Conservation (phyloP, 2,797 vertebrate species). For the Decapterus maruadsi region DNA sequence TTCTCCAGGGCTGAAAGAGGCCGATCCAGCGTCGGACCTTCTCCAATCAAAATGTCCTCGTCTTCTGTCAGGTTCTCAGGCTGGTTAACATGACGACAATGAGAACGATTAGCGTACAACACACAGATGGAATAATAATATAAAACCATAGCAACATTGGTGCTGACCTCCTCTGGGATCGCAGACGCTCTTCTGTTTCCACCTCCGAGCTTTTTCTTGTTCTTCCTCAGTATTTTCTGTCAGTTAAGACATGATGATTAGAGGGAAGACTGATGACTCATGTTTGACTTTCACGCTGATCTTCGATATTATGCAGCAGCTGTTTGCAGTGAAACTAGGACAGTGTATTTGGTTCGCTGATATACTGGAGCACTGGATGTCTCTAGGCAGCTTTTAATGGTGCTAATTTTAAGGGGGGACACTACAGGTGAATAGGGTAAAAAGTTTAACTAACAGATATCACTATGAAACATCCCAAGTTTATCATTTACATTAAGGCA, state of each 20-base stretch:
- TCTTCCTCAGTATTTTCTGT: slow-evolving; percentile 84
- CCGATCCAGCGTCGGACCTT: slow-evolving; percentile 85
- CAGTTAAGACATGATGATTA: slow-evolving; percentile 19
- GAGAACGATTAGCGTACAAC: neutral
- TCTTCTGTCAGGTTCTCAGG: slow-evolving; percentile 53
- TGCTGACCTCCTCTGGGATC: slow-evolving; percentile 82
- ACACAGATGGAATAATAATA: neutral
- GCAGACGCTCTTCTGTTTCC: slow-evolving; percentile 76
- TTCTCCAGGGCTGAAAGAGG: slow-evolving; percentile 92
- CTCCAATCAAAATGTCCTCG: slow-evolving; percentile 85
- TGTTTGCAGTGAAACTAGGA: neutral
- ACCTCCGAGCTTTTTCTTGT: slow-evolving; percentile 71
- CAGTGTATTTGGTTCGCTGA: neutral
- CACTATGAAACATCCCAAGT: too few species aligned
- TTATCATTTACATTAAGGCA: too few species aligned
- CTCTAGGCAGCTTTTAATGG: neutral
- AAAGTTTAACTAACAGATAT: too few species aligned
- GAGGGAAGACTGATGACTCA: neutral
- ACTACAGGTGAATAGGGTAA: too few species aligned
- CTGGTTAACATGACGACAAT: slow-evolving; percentile 44
- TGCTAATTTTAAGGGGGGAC: neutral
- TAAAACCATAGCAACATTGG: neutral
- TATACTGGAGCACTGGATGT: neutral
- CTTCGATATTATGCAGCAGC: neutral
- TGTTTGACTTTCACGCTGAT: neutral